Base-by-base conservation (phyloP, 2,113 vertebrate species). In the Mesoclemmys tuberculata region DNA sequence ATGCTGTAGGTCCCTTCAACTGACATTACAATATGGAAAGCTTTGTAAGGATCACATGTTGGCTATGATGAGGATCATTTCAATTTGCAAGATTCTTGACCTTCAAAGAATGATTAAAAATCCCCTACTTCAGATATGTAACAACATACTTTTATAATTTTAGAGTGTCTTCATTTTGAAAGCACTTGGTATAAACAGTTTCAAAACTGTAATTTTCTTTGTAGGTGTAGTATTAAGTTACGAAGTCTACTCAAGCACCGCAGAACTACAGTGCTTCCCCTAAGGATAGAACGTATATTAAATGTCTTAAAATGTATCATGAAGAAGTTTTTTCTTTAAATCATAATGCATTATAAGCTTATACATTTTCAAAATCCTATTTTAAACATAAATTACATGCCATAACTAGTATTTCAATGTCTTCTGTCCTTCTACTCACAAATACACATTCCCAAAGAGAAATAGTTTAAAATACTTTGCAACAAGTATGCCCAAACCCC, bases 201-300 rank as follows among this genome's bases (percentile, higher is more conserved):
- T 92, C 86, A 95, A 97, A 97, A 97, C 81, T 96, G 8, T 97
- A 82, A 96, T 98, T 97, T 97, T 98, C 94, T 97, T 97, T 95
- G 81, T 96, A 96, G 89, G 48, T 97, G 80, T 46, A 89, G 26
- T 91, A 91, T 93, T 97, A 96, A 87, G 95, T 96, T 94, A 95
- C 83, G 96, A 90, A 95, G 96, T 94, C 29, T 5, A 97, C 88
- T 96, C 21, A 95, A 93, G 54, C 79, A 97, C 52, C 84, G 54
- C 48, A 95, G 87, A 97, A 90, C 54, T 94, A 88, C 44, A 83
- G 49, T 77, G 86, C 83, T 95, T 87, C 35, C 93, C 97, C 94
- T 82, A 44, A 97, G 96, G 94, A 97, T 52, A 94, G 93, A 96
- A 82, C 95, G 35, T 61, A 94, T 96, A 94, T 97, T 31, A 96